Evolutionary conservation across 2,888 invertebrate species (phyloP).

Genomic region (Stenoptilia bipunctidactyla): DNA sequence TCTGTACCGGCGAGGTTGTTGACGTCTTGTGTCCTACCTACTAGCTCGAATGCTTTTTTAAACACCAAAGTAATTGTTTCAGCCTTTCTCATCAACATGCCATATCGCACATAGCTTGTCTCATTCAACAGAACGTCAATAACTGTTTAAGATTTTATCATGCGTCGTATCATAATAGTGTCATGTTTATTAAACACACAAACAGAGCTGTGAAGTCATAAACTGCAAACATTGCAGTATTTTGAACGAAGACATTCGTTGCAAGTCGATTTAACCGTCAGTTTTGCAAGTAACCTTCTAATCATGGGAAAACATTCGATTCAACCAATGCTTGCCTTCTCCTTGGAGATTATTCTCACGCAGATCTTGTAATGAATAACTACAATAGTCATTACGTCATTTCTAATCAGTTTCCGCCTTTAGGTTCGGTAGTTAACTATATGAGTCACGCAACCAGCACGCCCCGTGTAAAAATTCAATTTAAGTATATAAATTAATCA

Average conservation of each 20-base stretch:
- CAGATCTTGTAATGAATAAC: constrained; percentile 58
- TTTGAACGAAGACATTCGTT: background rate
- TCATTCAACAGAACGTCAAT: too few relatives aligned
- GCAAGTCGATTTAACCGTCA: background rate
- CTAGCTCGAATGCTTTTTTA: background rate
- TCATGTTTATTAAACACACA: background rate
- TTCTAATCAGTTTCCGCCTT: constrained; percentile 63
- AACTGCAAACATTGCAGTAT: background rate
- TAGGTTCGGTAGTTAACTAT: constrained; percentile 55
- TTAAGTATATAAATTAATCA: constrained; percentile 21
- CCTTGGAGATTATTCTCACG: constrained; percentile 65
- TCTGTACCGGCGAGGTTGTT: constrained; percentile 68
- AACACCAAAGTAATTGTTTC: background rate
- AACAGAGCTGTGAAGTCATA: background rate
- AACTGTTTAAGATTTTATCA: too few relatives aligned
- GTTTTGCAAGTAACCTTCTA: constrained; percentile 12
- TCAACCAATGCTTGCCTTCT: constrained; percentile 39
- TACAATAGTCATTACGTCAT: constrained; percentile 68
- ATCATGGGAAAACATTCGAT: constrained; percentile 37
- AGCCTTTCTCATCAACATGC: too few relatives aligned
- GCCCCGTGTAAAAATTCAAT: constrained; percentile 43
- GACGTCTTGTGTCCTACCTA: constrained; percentile 29
- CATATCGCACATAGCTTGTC: too few relatives aligned
- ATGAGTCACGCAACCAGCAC: constrained; percentile 61
- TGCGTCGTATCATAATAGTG: background rate